Evolutionary conservation across 1,140 invertebrate species (phyloP).

Genomic region (Drosophila auraria): DNA sequence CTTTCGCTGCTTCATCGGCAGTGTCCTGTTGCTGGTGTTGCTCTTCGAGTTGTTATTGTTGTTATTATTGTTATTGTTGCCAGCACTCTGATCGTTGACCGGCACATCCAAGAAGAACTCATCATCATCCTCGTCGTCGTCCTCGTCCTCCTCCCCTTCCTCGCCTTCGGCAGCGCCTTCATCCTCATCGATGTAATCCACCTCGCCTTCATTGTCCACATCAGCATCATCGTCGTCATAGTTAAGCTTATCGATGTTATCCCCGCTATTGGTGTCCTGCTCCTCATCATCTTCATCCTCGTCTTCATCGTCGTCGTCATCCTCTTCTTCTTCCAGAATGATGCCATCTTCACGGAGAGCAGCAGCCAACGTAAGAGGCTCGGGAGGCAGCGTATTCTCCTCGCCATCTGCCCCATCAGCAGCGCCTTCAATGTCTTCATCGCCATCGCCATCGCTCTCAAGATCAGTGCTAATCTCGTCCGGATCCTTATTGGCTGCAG

Average conservation of each 20-base stretch:
- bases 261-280: conserved; percentile 66
- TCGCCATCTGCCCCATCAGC: conserved; percentile 48
- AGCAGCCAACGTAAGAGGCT: conserved; percentile 60
- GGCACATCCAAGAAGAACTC: conserved; percentile 64
- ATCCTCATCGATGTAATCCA: conserved; percentile 73
- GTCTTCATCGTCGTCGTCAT: conserved; percentile 62
- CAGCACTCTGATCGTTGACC: conserved; percentile 44
- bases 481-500: conserved; percentile 46
- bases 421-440: conserved; percentile 29
- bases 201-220: conserved; percentile 60
- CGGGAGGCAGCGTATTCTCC: conserved; percentile 68
- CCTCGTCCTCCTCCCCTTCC: conserved; percentile 45
- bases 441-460: conserved; percentile 66
- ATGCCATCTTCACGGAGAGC: conserved; percentile 61
- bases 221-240: conserved; percentile 64
- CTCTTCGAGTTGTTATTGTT: conserved; percentile 39
- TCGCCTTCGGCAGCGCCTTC: conserved; percentile 57
- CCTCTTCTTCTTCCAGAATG: conserved; percentile 70
- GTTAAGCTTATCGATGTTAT: conserved; percentile 59
- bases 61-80: conserved; percentile 38
- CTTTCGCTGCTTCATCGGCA: conserved; percentile 70
- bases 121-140: conserved; percentile 67
- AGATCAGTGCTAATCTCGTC: conserved; percentile 45
- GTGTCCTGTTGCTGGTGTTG: conserved; percentile 17
- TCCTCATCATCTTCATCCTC: conserved; percentile 53